phyloP scores from a whole-genome alignment of 1,140 invertebrate genomes.

The Seison nebaliae region DNA sequence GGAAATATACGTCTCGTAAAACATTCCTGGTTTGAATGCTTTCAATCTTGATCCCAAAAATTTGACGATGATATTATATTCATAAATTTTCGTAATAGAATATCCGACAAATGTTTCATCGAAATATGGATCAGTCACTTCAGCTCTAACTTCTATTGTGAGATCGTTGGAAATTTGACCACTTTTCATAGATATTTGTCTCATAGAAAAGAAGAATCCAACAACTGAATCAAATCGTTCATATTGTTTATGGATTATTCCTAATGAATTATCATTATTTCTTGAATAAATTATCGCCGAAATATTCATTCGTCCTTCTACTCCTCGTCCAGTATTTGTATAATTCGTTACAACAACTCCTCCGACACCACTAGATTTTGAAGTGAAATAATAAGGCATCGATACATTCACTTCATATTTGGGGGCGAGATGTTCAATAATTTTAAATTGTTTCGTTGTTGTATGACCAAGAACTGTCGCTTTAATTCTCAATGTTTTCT shows the following conservation, averaged over 20 bases:
- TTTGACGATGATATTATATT: constrained; percentile 46
- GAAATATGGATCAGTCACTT: constrained; percentile 60
- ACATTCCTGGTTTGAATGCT: constrained; percentile 73
- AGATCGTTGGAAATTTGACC: constrained; percentile 40
- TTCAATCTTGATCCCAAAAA: constrained; percentile 65
- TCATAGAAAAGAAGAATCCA: constrained; percentile 52
- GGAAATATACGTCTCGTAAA: constrained; percentile 47
- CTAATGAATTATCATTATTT: too few species aligned
- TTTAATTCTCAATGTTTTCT: constrained; percentile 63
- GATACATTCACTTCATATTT: constrained; percentile 70
- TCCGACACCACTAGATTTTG: constrained; percentile 47
- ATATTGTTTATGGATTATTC: too few species aligned
- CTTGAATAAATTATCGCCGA: constrained; percentile 29
- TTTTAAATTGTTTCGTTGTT: constrained; percentile 2
- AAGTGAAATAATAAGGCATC: constrained; percentile 68
- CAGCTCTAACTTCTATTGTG: constrained; percentile 40
- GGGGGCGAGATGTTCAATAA: constrained; percentile 35
- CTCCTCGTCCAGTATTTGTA: constrained; percentile 22
- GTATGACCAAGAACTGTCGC: constrained; percentile 37
- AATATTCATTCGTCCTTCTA: constrained; percentile 52
- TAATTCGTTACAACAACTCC: constrained; percentile 73
- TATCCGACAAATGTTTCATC: constrained; percentile 53
- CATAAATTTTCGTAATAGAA: constrained; percentile 55
- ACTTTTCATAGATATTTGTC: constrained; percentile 32
- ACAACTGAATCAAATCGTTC: constrained; percentile 48